phyloP scores from a whole-genome alignment of 2,797 vertebrate species.

The Borostomias antarcticus region DNA sequence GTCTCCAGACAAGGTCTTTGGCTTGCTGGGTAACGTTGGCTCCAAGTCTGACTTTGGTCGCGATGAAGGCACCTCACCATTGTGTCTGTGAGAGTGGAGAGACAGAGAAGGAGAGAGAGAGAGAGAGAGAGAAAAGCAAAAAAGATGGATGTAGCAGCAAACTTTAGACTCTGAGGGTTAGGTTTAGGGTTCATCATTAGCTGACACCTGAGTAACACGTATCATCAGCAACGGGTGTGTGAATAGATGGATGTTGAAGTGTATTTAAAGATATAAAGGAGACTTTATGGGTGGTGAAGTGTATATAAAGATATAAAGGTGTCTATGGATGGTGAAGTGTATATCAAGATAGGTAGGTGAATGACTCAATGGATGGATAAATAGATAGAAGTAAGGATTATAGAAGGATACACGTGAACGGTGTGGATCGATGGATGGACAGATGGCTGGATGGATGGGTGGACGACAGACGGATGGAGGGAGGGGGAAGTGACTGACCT shows the following conservation, averaged over 20 bases:
- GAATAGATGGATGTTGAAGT: too few relatives aligned
- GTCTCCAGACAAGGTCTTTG: slow-evolving; percentile 80
- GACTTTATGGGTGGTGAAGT: too few relatives aligned
- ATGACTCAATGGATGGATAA: too few relatives aligned
- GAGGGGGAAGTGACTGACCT: slow-evolving; percentile 61
- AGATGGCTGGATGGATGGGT: background rate
- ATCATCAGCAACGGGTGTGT: too few relatives aligned
- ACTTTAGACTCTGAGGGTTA: too few relatives aligned
- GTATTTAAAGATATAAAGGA: too few relatives aligned
- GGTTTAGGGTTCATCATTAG: too few relatives aligned
- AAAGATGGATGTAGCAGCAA: too few relatives aligned
- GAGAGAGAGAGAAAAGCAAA: too few relatives aligned
- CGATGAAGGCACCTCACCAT: slow-evolving; percentile 84
- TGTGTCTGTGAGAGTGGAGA: slow-evolving; percentile 72
- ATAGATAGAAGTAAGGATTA: background rate
- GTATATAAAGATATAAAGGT: background rate
- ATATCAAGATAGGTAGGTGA: too few relatives aligned
- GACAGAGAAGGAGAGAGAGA: background rate
- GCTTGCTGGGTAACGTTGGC: slow-evolving; percentile 79
- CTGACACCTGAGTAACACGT: too few relatives aligned
- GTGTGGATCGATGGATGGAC: background rate
- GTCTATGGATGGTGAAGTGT: too few relatives aligned
- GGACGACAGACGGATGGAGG: background rate
- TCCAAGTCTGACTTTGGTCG: slow-evolving; percentile 88
- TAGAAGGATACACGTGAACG: background rate